A percentile compares a stretch with the other conserved stretches of the same genome.
phyloP scores from a whole-genome alignment of 2,797 vertebrate genomes.

The Hylomyscus alleni region DNA sequence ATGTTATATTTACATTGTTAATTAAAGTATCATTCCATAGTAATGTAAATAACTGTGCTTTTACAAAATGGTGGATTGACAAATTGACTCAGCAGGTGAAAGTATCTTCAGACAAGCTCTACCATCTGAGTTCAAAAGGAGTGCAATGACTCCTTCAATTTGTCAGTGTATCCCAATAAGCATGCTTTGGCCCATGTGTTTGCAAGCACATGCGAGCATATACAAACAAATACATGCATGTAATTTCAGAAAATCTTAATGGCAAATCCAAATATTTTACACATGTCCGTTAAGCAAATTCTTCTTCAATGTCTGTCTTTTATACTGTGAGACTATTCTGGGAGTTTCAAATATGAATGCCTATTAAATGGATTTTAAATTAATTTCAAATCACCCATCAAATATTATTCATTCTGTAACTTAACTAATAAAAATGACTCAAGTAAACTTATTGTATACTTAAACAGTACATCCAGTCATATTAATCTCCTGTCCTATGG shows the following conservation, averaged over 20 bases:
- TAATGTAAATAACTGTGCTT: conserved; percentile 33
- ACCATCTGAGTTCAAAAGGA: not conserved
- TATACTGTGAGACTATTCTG: not conserved
- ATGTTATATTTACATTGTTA: not conserved
- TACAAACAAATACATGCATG: not conserved
- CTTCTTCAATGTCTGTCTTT: conserved; percentile 56
- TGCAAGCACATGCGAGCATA: not conserved
- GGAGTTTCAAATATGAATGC: conserved; percentile 42
- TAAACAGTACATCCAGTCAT: conserved; percentile 57
- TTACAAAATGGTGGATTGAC: not conserved
- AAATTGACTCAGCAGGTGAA: not conserved
- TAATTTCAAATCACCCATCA: conserved; percentile 54
- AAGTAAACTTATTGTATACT: conserved; percentile 38
- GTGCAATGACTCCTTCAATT: not conserved
- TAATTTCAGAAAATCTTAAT: not conserved
- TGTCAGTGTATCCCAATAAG: not conserved
- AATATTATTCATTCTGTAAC: conserved; percentile 67
- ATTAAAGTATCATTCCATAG: conserved; percentile 25
- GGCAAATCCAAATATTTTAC: conserved; percentile 35
- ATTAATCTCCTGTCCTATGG: conserved; percentile 3
- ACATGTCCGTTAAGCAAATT: not conserved
- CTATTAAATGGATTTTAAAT: conserved; percentile 7
- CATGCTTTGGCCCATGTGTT: not conserved
- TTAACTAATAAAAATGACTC: conserved; percentile 66
- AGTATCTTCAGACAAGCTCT: not conserved